Base-by-base conservation (phyloP, 2,888 invertebrate genomes). In the Synanthedon myopaeformis region DNA sequence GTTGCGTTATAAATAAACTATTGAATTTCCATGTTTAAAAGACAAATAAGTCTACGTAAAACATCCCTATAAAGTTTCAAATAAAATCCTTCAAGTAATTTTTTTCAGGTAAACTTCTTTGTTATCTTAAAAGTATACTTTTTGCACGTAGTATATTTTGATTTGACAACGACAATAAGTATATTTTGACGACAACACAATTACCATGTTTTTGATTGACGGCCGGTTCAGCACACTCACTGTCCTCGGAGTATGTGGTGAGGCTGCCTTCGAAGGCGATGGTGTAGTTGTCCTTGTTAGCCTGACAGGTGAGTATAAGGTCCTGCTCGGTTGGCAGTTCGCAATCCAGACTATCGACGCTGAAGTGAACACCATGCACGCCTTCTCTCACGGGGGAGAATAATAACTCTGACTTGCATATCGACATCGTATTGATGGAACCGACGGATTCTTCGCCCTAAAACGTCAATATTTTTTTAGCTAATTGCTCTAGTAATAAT, bases 271-370 rank as follows among this genome's bases (percentile, higher is more conserved):
- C 96, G 70, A 97, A 97, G 62, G 96, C 96, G 70, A 97, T 96
- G 60, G 96, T 97, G 77, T 97, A 97, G 87, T 97, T 97, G 82
- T 96, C 94, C 88, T 96, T 96, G 79, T 96, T 96, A 58, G 95
- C 94, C 82, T 94, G 94, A 79, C 96, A 97, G 59, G 96, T 96
- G 61, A 96, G 90, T 79, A 96, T 92, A 73, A 96, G 93, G 70
- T 96, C 95, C 69, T 93, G 93, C 74, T 93, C 93, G 58, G 92
- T 91, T 60, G 92, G 91, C 64, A 92, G 89, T 75, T 95, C 95
- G 82, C 95, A 94, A 80, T 97, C 96, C 65, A 97, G 89, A 61
- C 96, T 96, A 77, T 97, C 96, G 58, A 96, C 95, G 67, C 96
- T 96, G 82, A 94, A 94, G 77, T 94, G 93, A 55, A 92, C 91